phyloP scores from a whole-genome alignment of 2,797 vertebrate genomes.

The Myripristis murdjan region DNA sequence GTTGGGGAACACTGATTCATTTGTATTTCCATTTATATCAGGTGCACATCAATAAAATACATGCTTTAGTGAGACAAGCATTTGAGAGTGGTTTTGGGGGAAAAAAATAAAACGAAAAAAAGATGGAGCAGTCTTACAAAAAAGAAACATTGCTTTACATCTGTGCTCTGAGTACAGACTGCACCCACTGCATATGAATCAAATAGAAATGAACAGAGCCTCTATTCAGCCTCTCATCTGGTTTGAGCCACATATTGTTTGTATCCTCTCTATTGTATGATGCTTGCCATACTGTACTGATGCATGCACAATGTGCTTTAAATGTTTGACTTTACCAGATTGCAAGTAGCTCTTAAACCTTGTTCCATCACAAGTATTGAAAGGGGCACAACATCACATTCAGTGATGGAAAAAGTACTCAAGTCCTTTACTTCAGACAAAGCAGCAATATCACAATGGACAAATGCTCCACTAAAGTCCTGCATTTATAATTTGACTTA shows the following conservation, averaged over 20 bases:
- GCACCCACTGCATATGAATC: neutral
- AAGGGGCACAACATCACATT: no score
- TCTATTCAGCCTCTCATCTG: neutral
- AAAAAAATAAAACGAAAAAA: neutral
- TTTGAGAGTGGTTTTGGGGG: constrained; percentile 13
- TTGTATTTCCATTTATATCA: constrained; percentile 31
- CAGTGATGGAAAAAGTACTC: no score
- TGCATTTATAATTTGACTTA: no score
- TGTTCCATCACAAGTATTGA: no score
- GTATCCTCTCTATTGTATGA: neutral
- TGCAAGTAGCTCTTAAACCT: no score
- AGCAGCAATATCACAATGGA: no score
- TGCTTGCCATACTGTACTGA: neutral
- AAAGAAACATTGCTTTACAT: neutral
- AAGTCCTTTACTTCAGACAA: no score
- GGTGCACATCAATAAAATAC: constrained; percentile 6
- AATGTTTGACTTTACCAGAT: no score
- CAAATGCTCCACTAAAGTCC: no score
- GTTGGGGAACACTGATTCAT: constrained; percentile 18
- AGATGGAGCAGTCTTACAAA: neutral
- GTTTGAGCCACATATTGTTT: no score
- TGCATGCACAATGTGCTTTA: no score
- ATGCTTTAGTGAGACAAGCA: constrained; percentile 4
- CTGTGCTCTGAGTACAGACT: neutral
- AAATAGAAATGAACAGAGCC: neutral